Percentiles rank a stretch among this genome's conserved stretches.
These are phyloP conservation scores for Anastrepha ludens DNA, from an alignment of 1,140 invertebrate genomes.

Conservation along the genomic window DNA sequence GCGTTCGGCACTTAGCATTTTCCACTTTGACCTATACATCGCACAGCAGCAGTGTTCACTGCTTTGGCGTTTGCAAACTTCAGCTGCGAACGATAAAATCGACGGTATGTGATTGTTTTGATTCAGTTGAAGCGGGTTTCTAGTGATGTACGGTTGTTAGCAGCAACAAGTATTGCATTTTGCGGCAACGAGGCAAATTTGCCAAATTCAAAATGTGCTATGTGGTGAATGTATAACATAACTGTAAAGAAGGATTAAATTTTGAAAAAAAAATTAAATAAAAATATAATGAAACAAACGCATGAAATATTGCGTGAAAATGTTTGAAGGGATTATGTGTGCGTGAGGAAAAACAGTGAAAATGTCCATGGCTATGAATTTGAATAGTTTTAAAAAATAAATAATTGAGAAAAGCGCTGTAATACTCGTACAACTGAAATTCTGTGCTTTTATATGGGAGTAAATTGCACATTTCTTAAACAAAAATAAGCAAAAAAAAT, in stretches of 20 bases:
- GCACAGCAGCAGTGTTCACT: background rate
- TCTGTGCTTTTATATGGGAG: too few species aligned
- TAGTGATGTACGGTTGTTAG: constrained; percentile 64
- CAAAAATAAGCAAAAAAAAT: too few species aligned
- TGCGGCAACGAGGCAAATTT: background rate
- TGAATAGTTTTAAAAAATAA: too few species aligned
- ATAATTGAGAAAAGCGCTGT: too few species aligned
- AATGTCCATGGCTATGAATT: too few species aligned
- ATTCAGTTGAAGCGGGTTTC: constrained; percentile 74
- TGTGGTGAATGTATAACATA: background rate
- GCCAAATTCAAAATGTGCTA: background rate
- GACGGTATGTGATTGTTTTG: constrained; percentile 73
- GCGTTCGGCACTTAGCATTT: background rate
- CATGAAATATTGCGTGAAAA: background rate
- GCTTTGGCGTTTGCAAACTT: constrained; percentile 7
- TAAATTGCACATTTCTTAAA: too few species aligned
- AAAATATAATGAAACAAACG: background rate
- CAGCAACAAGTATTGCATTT: constrained; percentile 3
- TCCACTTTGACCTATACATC: background rate
- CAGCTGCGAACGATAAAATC: constrained; percentile 63
- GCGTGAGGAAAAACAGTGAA: background rate
- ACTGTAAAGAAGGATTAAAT: background rate
- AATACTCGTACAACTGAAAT: too few species aligned
- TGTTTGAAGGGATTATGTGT: background rate
- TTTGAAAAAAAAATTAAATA: background rate